These are phyloP conservation scores for Sarcophilus harrisii DNA, from an alignment of 2,797 vertebrate species.

Conservation along the genomic window DNA sequence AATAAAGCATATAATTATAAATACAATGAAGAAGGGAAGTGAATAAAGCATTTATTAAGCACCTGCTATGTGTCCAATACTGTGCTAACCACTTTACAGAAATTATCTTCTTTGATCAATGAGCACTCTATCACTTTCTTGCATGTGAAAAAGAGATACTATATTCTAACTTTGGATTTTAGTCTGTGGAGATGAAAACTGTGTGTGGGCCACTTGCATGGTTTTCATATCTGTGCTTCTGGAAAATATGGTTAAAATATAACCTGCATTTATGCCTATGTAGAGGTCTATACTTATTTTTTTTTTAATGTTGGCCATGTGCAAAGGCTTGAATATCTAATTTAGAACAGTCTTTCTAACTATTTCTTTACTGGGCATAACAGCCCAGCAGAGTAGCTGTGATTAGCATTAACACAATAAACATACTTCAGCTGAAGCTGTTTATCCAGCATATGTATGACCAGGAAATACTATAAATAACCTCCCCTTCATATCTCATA, in stretches of 20 bases:
- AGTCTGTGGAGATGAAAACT: not conserved
- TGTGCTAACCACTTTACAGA: not conserved
- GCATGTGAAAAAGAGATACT: too few species aligned
- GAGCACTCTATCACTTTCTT: not conserved
- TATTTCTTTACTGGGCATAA: not conserved
- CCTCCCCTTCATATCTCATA: slow-evolving; percentile 61
- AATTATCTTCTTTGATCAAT: not conserved
- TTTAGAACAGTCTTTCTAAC: not conserved
- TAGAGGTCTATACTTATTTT: not conserved
- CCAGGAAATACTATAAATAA: slow-evolving; percentile 79
- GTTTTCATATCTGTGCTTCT: slow-evolving; percentile 3
- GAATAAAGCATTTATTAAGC: not conserved
- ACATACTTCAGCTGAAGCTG: slow-evolving; percentile 65
- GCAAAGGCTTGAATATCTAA: not conserved
- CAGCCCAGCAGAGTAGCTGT: slow-evolving; percentile 18
- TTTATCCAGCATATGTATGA: slow-evolving; percentile 53
- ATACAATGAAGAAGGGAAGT: not conserved
- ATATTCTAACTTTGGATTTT: not conserved
- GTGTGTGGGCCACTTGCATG: not conserved
- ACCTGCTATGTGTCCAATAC: not conserved
- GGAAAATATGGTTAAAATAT: slow-evolving; percentile 7
- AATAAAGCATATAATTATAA: rapidly evolving
- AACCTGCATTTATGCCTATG: not conserved
- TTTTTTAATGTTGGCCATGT: slow-evolving; percentile 33
- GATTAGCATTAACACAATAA: slow-evolving; percentile 62